Conservation (phyloP, 2,888 invertebrate genomes). For the Cheilosia vernalis region DNA sequence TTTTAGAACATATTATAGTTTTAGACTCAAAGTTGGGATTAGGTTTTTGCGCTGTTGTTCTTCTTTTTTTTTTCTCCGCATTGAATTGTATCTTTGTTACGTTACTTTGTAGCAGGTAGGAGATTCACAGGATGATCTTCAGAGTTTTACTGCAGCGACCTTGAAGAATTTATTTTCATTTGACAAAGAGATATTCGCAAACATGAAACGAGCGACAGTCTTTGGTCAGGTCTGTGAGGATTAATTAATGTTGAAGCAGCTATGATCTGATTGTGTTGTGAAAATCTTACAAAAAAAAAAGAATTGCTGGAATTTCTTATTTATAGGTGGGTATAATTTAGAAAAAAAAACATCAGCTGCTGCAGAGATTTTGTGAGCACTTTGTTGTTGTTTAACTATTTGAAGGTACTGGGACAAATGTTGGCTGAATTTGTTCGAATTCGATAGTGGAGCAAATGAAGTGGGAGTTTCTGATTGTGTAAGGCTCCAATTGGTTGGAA, state of each 20-base stretch:
- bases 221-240: not conserved
- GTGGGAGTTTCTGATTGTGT: too few species aligned
- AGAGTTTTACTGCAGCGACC: constrained; percentile 56
- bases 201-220: not conserved
- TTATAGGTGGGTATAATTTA: too few species aligned
- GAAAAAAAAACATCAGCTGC: too few species aligned
- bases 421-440: too few species aligned
- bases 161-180: constrained; percentile 41
- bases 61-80: not conserved
- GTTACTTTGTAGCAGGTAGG: constrained; percentile 61
- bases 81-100: constrained; percentile 19
- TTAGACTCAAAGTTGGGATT: constrained; percentile 37
- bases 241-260: not conserved
- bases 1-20: constrained; percentile 43
- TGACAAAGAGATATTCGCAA: constrained; percentile 11
- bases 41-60: constrained; percentile 4
- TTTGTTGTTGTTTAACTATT: too few species aligned
- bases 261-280: too few species aligned
- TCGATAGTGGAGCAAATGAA: too few species aligned
- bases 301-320: too few species aligned
- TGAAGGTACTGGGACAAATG: too few species aligned
- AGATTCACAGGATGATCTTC: constrained; percentile 22
- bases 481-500: too few species aligned
- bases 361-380: too few species aligned
- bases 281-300: too few species aligned